Evolutionary conservation across 2,888 invertebrate species (phyloP), one percentile per base, ranked within the genome.

Genomic region (Deilephila porcellus): DNA sequence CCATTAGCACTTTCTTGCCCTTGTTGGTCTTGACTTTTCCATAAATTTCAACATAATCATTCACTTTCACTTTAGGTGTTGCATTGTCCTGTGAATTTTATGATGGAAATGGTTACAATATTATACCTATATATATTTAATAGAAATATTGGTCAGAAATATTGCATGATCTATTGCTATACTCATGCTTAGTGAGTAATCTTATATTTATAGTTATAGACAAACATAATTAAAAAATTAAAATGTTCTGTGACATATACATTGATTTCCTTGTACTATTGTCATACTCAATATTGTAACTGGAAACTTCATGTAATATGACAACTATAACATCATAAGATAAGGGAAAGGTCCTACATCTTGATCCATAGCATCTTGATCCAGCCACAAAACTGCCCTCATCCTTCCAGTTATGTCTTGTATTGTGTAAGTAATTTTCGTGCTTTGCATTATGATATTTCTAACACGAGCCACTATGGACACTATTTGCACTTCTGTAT

Each of bases 321-420:
- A 11, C 37, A 37, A 37, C 37, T 37, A 11, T 37, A 37, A 37
- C 45, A 11, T 14, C 45, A 45, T 45, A 3, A 45, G 45, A 11
- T 19, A n/a, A 56, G 11, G 45, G 8, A 52, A 56, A 56, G 4
- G 6, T 74, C 81, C 82, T 86, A 93, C 95, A 87, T 94, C 94
- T 82, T 94, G 94, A 82, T 93, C 93, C 89, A 93, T 92, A 37
- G 92, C 87, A 74, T 95, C 95, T 79, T 93, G 93, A 77, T 95
- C 95, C 71, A 94, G 79, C 95, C 95, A 95, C 29, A 94, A 81
- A 25, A 95, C 93, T 73, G 95, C 94, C 79, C 89, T 86, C 95
- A 95, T 95, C 75, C 93, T 88, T 0, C 95, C 95, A 1, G 95
- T 95, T 34, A 95, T 94, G 78, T 95, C 95, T 82, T 95, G 94